Conservation (phyloP, 2,888 invertebrate species). For the Phragmatobia fuliginosa region DNA sequence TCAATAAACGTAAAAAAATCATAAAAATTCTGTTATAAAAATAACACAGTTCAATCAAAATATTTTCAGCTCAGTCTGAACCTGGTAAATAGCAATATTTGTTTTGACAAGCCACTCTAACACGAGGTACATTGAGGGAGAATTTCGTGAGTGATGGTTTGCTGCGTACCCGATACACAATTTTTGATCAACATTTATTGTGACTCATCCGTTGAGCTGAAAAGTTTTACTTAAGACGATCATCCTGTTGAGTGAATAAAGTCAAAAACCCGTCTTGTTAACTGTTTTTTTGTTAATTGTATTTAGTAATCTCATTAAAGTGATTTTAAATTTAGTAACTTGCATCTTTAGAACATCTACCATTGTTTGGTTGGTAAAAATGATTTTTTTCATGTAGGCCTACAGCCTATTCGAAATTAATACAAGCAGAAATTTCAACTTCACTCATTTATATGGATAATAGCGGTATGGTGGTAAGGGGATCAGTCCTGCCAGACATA, state of each 20-base stretch:
- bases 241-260: not conserved
- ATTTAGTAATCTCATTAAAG: not conserved
- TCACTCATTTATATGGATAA: too few relatives aligned
- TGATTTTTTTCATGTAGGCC: too few relatives aligned
- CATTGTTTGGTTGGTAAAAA: too few relatives aligned
- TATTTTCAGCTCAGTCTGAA: not conserved
- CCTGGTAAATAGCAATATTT: slow-evolving; percentile 1
- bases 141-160: slow-evolving; percentile 1
- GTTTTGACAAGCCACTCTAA: not conserved
- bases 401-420: too few relatives aligned
- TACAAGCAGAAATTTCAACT: too few relatives aligned
- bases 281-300: not conserved
- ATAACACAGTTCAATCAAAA: not conserved
- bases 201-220: not conserved
- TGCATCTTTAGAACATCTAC: too few relatives aligned
- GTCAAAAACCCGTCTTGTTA: not conserved
- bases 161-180: not conserved
- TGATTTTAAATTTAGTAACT: not conserved
- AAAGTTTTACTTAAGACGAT: not conserved
- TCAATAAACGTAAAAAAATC: not conserved
- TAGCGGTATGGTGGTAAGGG: too few relatives aligned
- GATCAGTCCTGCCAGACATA: too few relatives aligned
- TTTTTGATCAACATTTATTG: not conserved
- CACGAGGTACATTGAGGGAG: not conserved
- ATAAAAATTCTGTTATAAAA: not conserved